phyloP scores from a whole-genome alignment of 2,797 vertebrate species.

The Oophaga sylvatica region DNA sequence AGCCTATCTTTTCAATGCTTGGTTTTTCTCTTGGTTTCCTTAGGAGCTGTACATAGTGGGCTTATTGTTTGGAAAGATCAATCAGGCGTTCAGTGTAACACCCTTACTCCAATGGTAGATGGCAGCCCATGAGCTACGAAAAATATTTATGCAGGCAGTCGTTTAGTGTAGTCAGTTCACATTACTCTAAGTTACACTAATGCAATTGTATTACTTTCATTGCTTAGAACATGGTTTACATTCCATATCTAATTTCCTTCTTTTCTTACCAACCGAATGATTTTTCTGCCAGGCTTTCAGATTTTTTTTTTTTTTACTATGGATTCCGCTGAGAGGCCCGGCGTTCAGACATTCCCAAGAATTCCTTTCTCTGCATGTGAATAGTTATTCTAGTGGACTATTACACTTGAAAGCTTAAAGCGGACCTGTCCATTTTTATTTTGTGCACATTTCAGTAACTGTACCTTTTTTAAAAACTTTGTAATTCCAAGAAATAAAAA shows the following conservation, averaged over 20 bases:
- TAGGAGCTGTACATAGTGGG: background rate
- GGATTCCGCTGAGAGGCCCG: background rate
- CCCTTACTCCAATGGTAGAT: constrained; percentile 37
- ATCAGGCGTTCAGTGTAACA: constrained; percentile 19
- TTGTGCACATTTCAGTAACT: background rate
- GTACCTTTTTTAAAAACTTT: background rate
- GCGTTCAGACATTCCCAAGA: background rate
- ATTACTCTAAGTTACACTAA: background rate
- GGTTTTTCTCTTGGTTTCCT: constrained; percentile 9
- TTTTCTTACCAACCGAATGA: background rate
- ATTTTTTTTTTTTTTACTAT: background rate
- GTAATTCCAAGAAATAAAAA: background rate
- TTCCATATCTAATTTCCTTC: background rate
- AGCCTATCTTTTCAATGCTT: background rate
- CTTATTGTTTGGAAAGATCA: constrained; percentile 21
- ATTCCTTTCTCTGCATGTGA: background rate
- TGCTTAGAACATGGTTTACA: background rate
- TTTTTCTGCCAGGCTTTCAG: background rate
- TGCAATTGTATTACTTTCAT: background rate
- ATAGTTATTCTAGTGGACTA: background rate
- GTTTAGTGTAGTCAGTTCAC: constrained; percentile 20
- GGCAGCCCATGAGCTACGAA: constrained; percentile 13
- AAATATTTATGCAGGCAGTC: background rate
- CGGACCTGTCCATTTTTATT: background rate
- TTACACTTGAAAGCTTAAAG: background rate